Conservation (phyloP, 2,113 vertebrate species). For the Smithornis capensis region DNA sequence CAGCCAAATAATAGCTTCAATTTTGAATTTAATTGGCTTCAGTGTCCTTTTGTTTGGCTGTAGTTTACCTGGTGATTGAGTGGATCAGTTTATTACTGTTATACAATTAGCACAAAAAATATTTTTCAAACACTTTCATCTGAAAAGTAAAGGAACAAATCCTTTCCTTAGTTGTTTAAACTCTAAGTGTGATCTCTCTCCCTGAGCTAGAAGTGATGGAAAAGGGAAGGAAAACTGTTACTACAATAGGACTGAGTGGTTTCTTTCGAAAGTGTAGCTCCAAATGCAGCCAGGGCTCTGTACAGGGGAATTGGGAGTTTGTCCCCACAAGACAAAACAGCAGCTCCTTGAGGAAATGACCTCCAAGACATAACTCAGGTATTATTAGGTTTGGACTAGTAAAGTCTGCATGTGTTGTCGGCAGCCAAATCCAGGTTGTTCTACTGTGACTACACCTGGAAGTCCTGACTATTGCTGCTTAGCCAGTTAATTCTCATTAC, state of each 20-base stretch:
- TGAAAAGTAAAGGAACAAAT: background rate
- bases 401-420: background rate
- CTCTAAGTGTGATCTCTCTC: background rate
- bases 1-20: background rate
- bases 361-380: background rate
- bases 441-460: background rate
- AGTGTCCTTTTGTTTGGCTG: background rate
- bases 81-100: background rate
- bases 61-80: background rate
- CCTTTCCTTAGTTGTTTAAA: background rate
- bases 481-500: background rate
- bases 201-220: background rate
- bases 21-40: background rate
- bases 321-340: background rate
- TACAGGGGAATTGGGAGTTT: background rate
- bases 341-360: background rate
- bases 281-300: background rate
- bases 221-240: background rate
- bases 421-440: background rate
- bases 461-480: background rate
- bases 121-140: background rate
- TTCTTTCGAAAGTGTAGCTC: background rate
- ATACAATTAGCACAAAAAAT: background rate
- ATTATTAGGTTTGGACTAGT: background rate
- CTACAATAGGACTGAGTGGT: background rate